Evolutionary conservation across 2,797 vertebrate genomes (phyloP), one percentile per base, ranked within the genome.

Genomic region (Diplodus sargus): DNA sequence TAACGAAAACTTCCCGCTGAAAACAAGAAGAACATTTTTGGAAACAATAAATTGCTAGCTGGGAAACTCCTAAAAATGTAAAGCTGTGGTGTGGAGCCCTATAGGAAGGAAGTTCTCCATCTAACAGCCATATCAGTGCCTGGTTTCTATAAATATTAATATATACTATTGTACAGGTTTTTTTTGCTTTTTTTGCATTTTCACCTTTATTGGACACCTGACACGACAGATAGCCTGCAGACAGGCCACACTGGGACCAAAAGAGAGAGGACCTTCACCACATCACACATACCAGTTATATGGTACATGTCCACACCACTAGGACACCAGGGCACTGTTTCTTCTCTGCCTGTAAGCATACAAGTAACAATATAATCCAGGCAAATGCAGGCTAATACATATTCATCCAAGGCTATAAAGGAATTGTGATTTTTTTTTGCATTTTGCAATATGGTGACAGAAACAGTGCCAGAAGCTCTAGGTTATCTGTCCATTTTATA

Each of bases 401-500:
- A 18, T 25, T 47, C 25, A 58, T 14, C 52, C n/a, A 18, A 9
- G 14, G n/a, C 34, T 16, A 16, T 15, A 58, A 54, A 61, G 23
- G 34, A 22, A 22, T 18, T 4, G 47, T 43, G 54, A 5, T 70
- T 70, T 70, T 52, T n/a, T 39, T 65, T 70, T 70, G 43, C 23
- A 34, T 72, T 45, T 25, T 52, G 49, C 25, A 17, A 39, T 9
- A 20, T 10, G 2, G 43, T 17, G 16, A 65, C 51, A 59, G 56
- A 49, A 76, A 71, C 53, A 78, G 30, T 43, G 34, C 25, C n/a
- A 34, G n/a, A 20, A 39, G 25, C 23, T 62, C 52, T 25, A 53
- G 57, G 64, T 77, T 79, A 72, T 71, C 69, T 34, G 34, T 34
- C 34, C 8, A 8, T 34, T 7, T 85, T 30, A 70, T 77, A 9